These are phyloP conservation scores for Xylophagus ater DNA, from an alignment of 2,888 invertebrate genomes.

Conservation along the genomic window DNA sequence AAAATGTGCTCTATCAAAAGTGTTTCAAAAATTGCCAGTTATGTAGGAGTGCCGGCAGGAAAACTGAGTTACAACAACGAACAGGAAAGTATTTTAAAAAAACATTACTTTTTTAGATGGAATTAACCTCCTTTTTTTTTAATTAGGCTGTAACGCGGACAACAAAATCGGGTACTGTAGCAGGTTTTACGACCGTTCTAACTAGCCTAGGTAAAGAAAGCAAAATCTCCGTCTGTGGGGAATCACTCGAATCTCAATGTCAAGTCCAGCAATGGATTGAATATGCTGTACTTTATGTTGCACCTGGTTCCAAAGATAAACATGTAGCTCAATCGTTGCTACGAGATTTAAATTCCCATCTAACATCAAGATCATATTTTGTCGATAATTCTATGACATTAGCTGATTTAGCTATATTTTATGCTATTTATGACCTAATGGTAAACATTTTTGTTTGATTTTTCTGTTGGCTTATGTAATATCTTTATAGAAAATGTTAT, in stretches of 20 bases:
- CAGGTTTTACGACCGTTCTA: constrained; percentile 45
- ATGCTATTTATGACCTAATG: constrained; percentile 53
- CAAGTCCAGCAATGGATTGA: constrained; percentile 57
- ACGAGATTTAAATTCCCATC: constrained; percentile 44
- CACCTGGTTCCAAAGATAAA: constrained; percentile 32
- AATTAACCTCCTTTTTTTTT: constrained; percentile 14
- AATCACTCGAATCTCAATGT: constrained; percentile 25
- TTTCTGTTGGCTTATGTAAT: constrained; percentile 12
- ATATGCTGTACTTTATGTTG: constrained; percentile 42
- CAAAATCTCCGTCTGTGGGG: constrained; percentile 27
- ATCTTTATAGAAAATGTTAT: constrained; percentile 49
- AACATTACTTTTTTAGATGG: constrained; percentile 3
- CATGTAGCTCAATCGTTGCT: constrained; percentile 29
- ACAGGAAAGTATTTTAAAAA: constrained; percentile 28
- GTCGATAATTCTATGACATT: constrained; percentile 48
- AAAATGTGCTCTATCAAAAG: constrained; percentile 33
- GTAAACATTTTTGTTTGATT: constrained; percentile 40
- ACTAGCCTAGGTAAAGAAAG: constrained; percentile 41
- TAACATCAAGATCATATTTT: constrained; percentile 46
- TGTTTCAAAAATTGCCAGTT: constrained; percentile 44
- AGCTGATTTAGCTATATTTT: constrained; percentile 59
- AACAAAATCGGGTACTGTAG: constrained; percentile 39
- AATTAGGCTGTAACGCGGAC: constrained; percentile 44
- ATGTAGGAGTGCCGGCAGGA: constrained; percentile 43
- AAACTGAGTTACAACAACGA: constrained; percentile 45